These are phyloP conservation scores for Xiphophorus hellerii DNA, from an alignment of 2,113 vertebrate species.

Conservation along the genomic window DNA sequence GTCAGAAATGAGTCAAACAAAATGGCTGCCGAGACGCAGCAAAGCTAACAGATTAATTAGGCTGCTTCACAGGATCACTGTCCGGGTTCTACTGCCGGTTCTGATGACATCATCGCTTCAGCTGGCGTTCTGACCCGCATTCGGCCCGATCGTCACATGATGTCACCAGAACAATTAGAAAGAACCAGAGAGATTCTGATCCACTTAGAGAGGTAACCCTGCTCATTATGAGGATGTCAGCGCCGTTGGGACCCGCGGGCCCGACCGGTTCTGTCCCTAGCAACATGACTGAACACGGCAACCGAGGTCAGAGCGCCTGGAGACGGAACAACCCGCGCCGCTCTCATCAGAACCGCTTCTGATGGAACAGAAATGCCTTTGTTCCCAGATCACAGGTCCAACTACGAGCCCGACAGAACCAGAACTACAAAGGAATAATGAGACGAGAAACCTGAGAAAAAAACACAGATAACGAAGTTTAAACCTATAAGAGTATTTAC, in stretches of 20 bases:
- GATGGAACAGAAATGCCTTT: neutral
- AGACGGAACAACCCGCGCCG: constrained; percentile 11
- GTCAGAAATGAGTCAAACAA: constrained; percentile 63
- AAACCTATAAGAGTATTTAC: too few species aligned
- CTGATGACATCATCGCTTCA: neutral
- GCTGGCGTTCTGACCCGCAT: constrained; percentile 13
- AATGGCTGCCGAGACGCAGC: constrained; percentile 46
- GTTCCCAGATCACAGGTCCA: neutral
- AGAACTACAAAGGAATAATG: neutral
- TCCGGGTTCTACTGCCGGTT: neutral
- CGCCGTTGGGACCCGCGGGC: constrained; percentile 18
- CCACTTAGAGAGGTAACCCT: constrained; percentile 48
- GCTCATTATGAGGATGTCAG: constrained; percentile 63
- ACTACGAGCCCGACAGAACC: too few species aligned
- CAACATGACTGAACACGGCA: constrained; percentile 23
- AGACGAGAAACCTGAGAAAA: neutral
- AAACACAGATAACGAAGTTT: neutral
- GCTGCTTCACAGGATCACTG: constrained; percentile 20
- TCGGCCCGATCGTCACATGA: constrained; percentile 1
- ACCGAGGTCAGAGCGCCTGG: constrained; percentile 20
- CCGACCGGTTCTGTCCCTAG: constrained; percentile 42
- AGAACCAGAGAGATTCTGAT: constrained; percentile 55
- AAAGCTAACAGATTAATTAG: constrained; percentile 56
- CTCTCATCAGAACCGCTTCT: neutral
- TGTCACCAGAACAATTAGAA: constrained; percentile 32